Evolutionary conservation across 2,797 vertebrate genomes (phyloP).

Genomic region (Sparidentex hasta): DNA sequence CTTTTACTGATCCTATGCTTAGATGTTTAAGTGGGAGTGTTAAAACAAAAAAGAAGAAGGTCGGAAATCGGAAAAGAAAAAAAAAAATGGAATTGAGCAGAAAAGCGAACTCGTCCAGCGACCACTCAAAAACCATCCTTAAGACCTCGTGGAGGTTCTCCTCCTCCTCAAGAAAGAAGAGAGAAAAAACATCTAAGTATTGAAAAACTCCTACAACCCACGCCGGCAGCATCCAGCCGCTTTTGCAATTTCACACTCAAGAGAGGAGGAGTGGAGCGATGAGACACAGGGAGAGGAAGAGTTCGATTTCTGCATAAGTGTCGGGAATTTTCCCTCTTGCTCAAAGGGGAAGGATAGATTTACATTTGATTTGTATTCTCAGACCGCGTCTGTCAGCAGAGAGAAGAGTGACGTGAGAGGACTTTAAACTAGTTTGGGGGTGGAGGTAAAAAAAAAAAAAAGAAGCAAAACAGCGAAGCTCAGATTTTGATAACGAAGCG

Average conservation of each 20-base stretch:
- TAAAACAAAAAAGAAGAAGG: neutral
- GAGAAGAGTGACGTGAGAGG: slow-evolving; percentile 49
- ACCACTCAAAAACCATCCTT: slow-evolving; percentile 9
- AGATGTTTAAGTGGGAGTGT: neutral
- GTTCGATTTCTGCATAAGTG: slow-evolving; percentile 34
- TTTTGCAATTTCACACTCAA: slow-evolving; percentile 71
- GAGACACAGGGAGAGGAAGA: slow-evolving; percentile 40
- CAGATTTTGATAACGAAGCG: slow-evolving; percentile 45
- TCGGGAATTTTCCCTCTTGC: neutral
- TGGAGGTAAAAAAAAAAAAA: neutral
- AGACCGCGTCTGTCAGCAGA: slow-evolving; percentile 40
- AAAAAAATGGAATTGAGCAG: slow-evolving; percentile 10
- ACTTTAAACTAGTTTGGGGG: slow-evolving; percentile 55
- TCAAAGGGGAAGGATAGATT: slow-evolving; percentile 51
- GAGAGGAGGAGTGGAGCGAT: slow-evolving; percentile 50
- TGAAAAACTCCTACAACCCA: slow-evolving; percentile 64
- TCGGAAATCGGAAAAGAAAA: neutral
- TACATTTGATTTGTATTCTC: slow-evolving; percentile 70
- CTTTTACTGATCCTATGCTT: neutral
- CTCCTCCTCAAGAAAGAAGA: too few species aligned
- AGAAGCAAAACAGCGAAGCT: slow-evolving; percentile 7
- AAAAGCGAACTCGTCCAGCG: neutral
- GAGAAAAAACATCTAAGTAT: too few species aligned
- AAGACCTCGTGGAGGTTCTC: slow-evolving; percentile 29
- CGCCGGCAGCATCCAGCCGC: slow-evolving; percentile 54